These are phyloP conservation scores for Varanus salvator DNA, from an alignment of 2,113 vertebrate species.

Conservation along the genomic window DNA sequence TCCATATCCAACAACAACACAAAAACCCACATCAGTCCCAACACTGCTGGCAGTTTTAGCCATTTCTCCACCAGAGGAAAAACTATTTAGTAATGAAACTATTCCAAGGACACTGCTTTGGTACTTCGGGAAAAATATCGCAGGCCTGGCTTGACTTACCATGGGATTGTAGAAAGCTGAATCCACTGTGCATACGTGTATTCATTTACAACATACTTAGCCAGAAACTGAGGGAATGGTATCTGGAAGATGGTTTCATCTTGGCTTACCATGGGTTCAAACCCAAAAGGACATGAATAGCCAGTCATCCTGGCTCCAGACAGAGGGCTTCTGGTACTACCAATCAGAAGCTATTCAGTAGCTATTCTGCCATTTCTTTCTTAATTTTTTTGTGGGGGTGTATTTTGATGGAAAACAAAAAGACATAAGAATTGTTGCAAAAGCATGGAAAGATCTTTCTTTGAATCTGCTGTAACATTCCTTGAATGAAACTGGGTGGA, in stretches of 20 bases:
- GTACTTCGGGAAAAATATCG: background rate
- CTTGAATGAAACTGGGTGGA: too few species aligned
- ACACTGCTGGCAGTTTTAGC: background rate
- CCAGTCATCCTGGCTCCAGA: too few species aligned
- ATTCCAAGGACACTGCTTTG: background rate
- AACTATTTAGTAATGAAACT: background rate
- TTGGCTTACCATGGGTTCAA: too few species aligned
- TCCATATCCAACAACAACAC: background rate
- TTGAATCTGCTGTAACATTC: too few species aligned
- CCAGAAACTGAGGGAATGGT: background rate
- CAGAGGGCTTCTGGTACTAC: too few species aligned
- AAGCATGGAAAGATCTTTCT: too few species aligned
- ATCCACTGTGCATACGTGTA: background rate
- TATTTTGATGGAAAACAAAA: too few species aligned
- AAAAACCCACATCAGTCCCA: background rate
- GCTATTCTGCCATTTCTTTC: too few species aligned
- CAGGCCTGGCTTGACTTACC: background rate
- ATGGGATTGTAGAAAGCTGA: background rate
- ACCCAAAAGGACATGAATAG: too few species aligned
- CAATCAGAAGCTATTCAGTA: too few species aligned
- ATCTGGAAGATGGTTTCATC: background rate
- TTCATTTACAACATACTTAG: background rate
- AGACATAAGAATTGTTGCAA: too few species aligned
- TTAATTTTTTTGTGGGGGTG: too few species aligned
- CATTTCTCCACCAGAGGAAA: background rate